These are phyloP conservation scores for Melinaea marsaeus DNA, from an alignment of 2,888 invertebrate species.

Conservation along the genomic window DNA sequence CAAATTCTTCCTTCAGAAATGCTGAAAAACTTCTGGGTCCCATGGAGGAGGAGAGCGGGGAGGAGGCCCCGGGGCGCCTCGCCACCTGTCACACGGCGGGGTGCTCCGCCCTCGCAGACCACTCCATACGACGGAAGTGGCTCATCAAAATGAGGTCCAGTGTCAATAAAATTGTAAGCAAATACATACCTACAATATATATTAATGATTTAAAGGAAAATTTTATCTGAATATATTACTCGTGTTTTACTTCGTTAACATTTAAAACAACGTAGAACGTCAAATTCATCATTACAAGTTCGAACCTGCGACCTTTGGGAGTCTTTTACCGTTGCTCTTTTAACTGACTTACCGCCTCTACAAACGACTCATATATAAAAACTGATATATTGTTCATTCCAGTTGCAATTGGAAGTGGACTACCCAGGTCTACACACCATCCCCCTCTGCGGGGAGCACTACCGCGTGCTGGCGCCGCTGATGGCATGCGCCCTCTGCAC, in stretches of 20 bases:
- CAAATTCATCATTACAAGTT: too few species aligned
- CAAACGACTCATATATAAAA: background rate
- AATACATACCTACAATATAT: background rate
- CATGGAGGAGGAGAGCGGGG: constrained; percentile 53
- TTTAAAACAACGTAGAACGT: too few species aligned
- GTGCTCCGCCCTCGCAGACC: constrained; percentile 78
- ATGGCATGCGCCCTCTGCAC: constrained; percentile 88
- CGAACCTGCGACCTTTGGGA: too few species aligned
- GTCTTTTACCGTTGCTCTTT: too few species aligned
- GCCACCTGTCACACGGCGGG: constrained; percentile 81
- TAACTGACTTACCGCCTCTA: too few species aligned
- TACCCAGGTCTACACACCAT: constrained; percentile 83
- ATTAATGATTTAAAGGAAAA: too few species aligned
- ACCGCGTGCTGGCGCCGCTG: constrained; percentile 83
- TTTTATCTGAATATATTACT: too few species aligned
- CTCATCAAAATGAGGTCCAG: constrained; percentile 83
- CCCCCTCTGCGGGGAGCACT: constrained; percentile 84
- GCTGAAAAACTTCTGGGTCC: constrained; percentile 44
- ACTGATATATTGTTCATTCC: constrained; percentile 17
- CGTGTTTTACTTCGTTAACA: too few species aligned
- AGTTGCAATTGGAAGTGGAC: constrained; percentile 79
- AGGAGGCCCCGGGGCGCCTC: constrained; percentile 55
- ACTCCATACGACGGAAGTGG: constrained; percentile 85
- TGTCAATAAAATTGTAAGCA: constrained; percentile 79
- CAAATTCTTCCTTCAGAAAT: constrained; percentile 11